These are phyloP conservation scores for Drosophila kanapiae DNA, from an alignment of 1,140 invertebrate species.

Conservation along the genomic window DNA sequence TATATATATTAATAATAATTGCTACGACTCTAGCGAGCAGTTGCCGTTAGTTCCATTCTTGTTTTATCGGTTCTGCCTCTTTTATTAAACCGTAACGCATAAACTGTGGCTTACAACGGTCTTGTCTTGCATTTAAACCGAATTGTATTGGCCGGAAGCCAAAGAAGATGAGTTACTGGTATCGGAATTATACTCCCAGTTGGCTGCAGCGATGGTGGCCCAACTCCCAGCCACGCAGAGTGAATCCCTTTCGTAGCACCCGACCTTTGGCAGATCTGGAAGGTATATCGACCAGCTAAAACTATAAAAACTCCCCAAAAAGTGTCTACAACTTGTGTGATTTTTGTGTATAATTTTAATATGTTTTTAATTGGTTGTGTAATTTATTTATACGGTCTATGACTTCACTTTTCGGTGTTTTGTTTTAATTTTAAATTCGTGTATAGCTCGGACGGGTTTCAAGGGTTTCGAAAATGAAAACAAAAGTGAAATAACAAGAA, in stretches of 20 bases:
- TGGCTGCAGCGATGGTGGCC: constrained; percentile 76
- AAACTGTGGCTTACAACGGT: constrained; percentile 29
- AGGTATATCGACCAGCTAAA: constrained; percentile 44
- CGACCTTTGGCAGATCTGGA: constrained; percentile 67
- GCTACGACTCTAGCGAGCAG: constrained; percentile 35
- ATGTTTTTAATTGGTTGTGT: constrained; percentile 19
- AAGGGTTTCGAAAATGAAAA: not conserved
- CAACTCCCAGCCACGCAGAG: constrained; percentile 42
- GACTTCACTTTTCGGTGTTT: constrained; percentile 32
- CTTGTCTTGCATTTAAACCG: not conserved
- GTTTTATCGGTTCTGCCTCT: constrained; percentile 1
- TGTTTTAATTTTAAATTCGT: constrained; percentile 20
- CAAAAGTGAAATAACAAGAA: constrained; percentile 5
- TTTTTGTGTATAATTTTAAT: constrained; percentile 21
- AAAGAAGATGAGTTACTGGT: constrained; percentile 71
- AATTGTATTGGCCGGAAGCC: constrained; percentile 11
- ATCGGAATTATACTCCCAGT: constrained; percentile 70
- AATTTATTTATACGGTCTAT: constrained; percentile 29
- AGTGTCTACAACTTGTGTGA: not conserved
- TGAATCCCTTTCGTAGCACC: constrained; percentile 75
- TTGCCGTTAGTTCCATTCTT: constrained; percentile 57
- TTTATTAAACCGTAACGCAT: constrained; percentile 38
- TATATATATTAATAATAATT: constrained; percentile 17
- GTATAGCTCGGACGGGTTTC: not conserved
- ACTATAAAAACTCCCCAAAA: not conserved